phyloP scores from a whole-genome alignment of 2,113 vertebrate species.

The Pseudorectes ferrugineus region DNA sequence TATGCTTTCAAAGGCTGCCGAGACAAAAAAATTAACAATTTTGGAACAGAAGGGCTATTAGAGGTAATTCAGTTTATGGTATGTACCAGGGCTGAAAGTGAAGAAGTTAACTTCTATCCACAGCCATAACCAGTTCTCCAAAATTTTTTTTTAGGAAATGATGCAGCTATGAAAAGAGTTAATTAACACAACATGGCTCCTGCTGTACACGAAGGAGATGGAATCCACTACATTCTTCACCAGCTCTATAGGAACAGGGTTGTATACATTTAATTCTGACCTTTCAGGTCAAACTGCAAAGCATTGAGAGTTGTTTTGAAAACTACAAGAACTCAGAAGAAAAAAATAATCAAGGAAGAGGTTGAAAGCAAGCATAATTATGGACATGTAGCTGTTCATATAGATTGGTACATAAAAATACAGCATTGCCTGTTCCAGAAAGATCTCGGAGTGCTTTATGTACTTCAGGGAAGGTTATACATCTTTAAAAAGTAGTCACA shows the following conservation, averaged over 20 bases:
- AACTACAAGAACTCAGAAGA: background rate
- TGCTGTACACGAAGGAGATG: background rate
- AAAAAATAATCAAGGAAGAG: background rate
- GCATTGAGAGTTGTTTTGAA: background rate
- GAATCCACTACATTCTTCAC: background rate
- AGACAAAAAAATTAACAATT: background rate
- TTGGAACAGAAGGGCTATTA: background rate
- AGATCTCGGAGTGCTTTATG: background rate
- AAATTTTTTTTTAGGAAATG: background rate
- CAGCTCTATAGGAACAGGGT: background rate
- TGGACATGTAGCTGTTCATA: background rate
- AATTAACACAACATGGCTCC: background rate
- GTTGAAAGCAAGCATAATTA: background rate
- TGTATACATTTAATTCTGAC: background rate
- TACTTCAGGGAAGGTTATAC: background rate
- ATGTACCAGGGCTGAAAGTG: background rate
- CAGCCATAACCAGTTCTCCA: background rate
- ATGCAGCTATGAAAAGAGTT: background rate
- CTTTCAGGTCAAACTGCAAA: background rate
- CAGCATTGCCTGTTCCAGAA: background rate
- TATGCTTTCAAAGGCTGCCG: background rate
- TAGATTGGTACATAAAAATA: background rate
- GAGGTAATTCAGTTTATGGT: background rate
- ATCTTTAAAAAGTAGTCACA: background rate
- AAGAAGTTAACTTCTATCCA: background rate